Percentiles rank a stretch among this genome's conserved stretches.
phyloP scores from a whole-genome alignment of 2,113 vertebrate species.

The Rhabdornis inornatus region DNA sequence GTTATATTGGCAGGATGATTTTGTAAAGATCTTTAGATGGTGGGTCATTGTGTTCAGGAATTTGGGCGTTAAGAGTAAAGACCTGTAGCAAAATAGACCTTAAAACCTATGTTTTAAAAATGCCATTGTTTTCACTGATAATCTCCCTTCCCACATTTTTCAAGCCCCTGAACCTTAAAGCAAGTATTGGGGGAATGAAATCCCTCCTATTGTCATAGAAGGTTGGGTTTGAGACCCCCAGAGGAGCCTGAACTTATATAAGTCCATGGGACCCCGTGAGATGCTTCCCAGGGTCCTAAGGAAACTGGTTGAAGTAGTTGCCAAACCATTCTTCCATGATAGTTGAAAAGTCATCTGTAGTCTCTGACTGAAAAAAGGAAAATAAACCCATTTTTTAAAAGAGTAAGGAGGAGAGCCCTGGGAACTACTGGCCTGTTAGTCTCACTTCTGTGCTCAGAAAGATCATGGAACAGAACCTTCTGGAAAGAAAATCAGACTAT shows the following conservation, averaged over 20 bases:
- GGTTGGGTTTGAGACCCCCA: neutral
- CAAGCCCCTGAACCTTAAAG: neutral
- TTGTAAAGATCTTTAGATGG: neutral
- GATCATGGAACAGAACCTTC: neutral
- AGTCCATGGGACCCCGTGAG: neutral
- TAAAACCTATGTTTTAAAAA: neutral
- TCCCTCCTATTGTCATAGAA: neutral
- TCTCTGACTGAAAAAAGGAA: neutral
- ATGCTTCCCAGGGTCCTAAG: neutral
- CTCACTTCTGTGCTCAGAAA: neutral
- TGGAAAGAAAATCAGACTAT: neutral
- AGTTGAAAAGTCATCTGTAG: neutral
- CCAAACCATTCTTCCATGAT: neutral
- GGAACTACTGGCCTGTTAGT: neutral
- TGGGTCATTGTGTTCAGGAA: neutral
- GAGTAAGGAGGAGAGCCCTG: neutral
- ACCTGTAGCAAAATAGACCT: neutral
- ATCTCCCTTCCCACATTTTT: neutral
- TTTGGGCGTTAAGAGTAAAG: neutral
- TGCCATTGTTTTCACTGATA: neutral
- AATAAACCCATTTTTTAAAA: neutral
- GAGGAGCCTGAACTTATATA: neutral
- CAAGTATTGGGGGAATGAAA: neutral
- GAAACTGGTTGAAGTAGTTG: neutral
- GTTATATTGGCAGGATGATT: neutral